Percentiles rank a stretch among this genome's conserved stretches.
These are phyloP conservation scores for Tetropium fuscum DNA, from an alignment of 2,888 invertebrate species.

Conservation along the genomic window DNA sequence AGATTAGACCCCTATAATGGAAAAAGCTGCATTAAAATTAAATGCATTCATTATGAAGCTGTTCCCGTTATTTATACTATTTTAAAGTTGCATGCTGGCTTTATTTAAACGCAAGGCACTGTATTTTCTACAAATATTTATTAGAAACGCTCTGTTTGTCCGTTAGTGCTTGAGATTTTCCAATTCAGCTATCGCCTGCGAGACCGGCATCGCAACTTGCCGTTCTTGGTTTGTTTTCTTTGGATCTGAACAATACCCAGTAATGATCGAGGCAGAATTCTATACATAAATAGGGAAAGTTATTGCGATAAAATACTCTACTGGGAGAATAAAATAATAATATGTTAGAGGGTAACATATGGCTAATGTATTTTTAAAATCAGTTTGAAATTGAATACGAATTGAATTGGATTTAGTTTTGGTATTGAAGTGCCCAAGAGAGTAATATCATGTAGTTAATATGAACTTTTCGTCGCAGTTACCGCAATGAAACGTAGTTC, in stretches of 20 bases:
- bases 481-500: too few species aligned
- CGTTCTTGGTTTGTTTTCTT: slow-evolving; percentile 41
- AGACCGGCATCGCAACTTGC: slow-evolving; percentile 45
- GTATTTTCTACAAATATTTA: slow-evolving; percentile 52
- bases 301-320: slow-evolving; percentile 1
- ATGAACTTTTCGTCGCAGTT: too few species aligned
- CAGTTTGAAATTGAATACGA: too few species aligned
- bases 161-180: slow-evolving; percentile 51
- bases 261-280: slow-evolving; percentile 27
- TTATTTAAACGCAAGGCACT: slow-evolving; percentile 47
- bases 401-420: too few species aligned
- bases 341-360: background rate
- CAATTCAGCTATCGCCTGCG: slow-evolving; percentile 47
- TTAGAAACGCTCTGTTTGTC: slow-evolving; percentile 51
- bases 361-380: too few species aligned
- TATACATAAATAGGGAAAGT: slow-evolving; percentile 5
- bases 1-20: slow-evolving; percentile 28
- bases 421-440: too few species aligned
- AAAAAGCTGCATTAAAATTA: slow-evolving; percentile 40
- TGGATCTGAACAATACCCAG: slow-evolving; percentile 32
- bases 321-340: slow-evolving; percentile 12
- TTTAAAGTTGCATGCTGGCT: slow-evolving; percentile 36
- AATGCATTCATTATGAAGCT: slow-evolving; percentile 45
- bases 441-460: too few species aligned
- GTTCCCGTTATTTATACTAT: slow-evolving; percentile 43